A percentile compares a stretch with the other conserved stretches of the same genome.
These are phyloP conservation scores for Silurus aristotelis DNA, from an alignment of 2,797 vertebrate genomes.

Conservation along the genomic window DNA sequence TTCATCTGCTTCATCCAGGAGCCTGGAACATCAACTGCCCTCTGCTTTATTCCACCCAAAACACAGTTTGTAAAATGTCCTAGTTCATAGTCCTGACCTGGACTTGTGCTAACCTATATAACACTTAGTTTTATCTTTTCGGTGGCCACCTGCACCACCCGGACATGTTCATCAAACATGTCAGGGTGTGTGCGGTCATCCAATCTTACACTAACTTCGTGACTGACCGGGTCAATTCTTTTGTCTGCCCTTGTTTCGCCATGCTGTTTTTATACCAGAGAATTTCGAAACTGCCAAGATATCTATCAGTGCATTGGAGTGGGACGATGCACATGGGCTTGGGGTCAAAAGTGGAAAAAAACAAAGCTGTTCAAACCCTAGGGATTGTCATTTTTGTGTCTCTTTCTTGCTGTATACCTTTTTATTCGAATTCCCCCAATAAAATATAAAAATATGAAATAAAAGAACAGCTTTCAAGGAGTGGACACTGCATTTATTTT, in stretches of 20 bases:
- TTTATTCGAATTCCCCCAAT: slow-evolving; percentile 58
- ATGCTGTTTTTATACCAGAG: slow-evolving; percentile 62
- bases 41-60: slow-evolving; percentile 57
- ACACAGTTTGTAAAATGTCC: slow-evolving; percentile 56
- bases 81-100: slow-evolving; percentile 61
- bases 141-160: slow-evolving; percentile 56
- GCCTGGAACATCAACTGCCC: slow-evolving; percentile 71
- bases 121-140: slow-evolving; percentile 49
- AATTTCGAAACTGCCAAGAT: slow-evolving; percentile 61
- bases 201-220: slow-evolving; percentile 47
- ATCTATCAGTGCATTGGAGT: slow-evolving; percentile 38
- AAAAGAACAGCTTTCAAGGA: too few relatives aligned
- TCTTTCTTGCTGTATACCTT: slow-evolving; percentile 63
- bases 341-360: slow-evolving; percentile 55
- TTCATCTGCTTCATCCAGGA: slow-evolving; percentile 76
- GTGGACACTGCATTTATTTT: too few relatives aligned
- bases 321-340: slow-evolving; percentile 32
- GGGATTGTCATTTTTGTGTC: slow-evolving; percentile 62
- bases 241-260: slow-evolving; percentile 58
- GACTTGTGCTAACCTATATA: slow-evolving; percentile 56
- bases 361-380: slow-evolving; percentile 66
- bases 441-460: too few relatives aligned
- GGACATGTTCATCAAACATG: slow-evolving; percentile 52
- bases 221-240: slow-evolving; percentile 58
- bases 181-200: slow-evolving; percentile 61